Base-by-base conservation (phyloP, 2,888 invertebrate genomes). In the Hybos culiciformis region DNA sequence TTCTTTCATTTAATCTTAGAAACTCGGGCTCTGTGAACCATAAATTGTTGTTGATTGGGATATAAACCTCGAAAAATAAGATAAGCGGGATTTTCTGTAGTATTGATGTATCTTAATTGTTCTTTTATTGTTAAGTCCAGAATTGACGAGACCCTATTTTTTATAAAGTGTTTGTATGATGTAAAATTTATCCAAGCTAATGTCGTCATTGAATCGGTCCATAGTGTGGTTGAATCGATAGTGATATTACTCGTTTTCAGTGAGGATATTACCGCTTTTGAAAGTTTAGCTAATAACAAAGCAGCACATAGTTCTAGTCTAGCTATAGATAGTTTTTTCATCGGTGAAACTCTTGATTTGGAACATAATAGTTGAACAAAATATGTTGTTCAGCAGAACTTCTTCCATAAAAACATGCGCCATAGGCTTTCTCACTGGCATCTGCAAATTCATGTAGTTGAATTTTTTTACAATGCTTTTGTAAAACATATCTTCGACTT, bases 291-390 rank as follows among this genome's bases (percentile, higher is more conserved):
- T 29, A 43, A 36, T 11, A 47, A 26, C 7, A 43, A 11, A 2
- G 47, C 43, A 32, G 45, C 47, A 26, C 42, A 44, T 3, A 48
- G 31, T 21, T 43, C 47, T 12, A 47, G 19, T n/a, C 40, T 34
- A 7, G 45, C 36, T 12, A 47, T 21, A 14, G 42, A 39, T 9
- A 32, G 14, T 7, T 19, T 31, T 26, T 39, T 43, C n/a, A 34
- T 21, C 32, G 45, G 48, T 39, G 44, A 43, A 17, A 48, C 40
- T 15, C 43, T 29, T 8, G 48, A 46, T 26, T 48, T 48, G 21
- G 43, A 38, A 17, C 45, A 45, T 9, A 41, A 12, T 21, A 41
- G 12, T 29, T 40, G 29, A 12, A 4, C n/a, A n/a, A n/a, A 12
- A 29, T n/a, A n/a, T n/a, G n/a, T 29, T 29, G 29, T 2, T 24